Evolutionary conservation across 1,140 invertebrate species (phyloP).

Genomic region (fruit fly (Drosophila melanogaster)): DNA sequence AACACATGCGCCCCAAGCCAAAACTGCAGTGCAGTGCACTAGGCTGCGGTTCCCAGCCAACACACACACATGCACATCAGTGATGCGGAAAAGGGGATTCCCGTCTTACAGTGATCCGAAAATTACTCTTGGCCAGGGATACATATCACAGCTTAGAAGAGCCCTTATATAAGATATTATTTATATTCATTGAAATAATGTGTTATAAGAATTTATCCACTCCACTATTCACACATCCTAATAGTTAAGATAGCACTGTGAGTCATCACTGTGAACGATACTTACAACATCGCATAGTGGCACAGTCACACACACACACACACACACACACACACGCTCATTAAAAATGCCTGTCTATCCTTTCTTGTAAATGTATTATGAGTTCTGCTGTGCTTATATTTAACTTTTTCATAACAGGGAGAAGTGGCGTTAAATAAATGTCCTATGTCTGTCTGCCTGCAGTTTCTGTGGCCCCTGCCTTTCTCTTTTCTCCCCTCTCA

Average conservation of each 20-base stretch:
- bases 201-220: too few relatives aligned
- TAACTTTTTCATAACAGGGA: slow-evolving; percentile 73
- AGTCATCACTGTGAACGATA: slow-evolving; percentile 18
- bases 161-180: background rate
- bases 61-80: slow-evolving; percentile 18
- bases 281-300: slow-evolving; percentile 6
- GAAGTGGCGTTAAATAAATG: slow-evolving; percentile 78
- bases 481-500: too few relatives aligned
- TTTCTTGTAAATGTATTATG: slow-evolving; percentile 78
- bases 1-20: slow-evolving; percentile 76
- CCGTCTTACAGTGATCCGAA: slow-evolving; percentile 14
- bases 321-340: slow-evolving; percentile 61
- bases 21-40: slow-evolving; percentile 73
- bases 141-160: too few relatives aligned
- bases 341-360: slow-evolving; percentile 70
- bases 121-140: slow-evolving; percentile 4
- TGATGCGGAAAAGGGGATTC: slow-evolving; percentile 26
- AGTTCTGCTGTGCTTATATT: slow-evolving; percentile 67
- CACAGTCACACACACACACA: too few relatives aligned
- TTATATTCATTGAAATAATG: too few relatives aligned
- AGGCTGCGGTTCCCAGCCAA: slow-evolving; percentile 53
- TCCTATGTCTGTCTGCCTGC: slow-evolving; percentile 21
- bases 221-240: background rate
- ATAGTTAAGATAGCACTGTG: background rate
- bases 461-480: too few relatives aligned